These are phyloP conservation scores for Acanthococcus lagerstroemiae DNA, from an alignment of 2,888 invertebrate species.

Conservation along the genomic window DNA sequence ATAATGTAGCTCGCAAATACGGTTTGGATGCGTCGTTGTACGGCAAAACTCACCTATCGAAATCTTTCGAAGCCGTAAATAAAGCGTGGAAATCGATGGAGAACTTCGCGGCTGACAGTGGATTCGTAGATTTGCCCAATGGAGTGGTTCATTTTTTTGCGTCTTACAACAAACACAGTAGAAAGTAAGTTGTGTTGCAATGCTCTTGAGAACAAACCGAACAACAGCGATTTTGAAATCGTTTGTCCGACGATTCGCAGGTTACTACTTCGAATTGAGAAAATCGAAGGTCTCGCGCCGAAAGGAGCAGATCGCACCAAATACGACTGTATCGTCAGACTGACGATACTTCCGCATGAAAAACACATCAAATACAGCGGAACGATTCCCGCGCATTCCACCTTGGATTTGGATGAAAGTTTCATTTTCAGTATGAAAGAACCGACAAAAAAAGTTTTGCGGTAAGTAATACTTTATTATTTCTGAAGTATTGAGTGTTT, in stretches of 20 bases:
- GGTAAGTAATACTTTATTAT: conserved; percentile 35
- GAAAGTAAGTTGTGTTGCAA: conserved; percentile 30
- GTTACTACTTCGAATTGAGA: conserved; percentile 37
- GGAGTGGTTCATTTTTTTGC: conserved; percentile 34
- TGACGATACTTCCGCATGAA: conserved; percentile 38
- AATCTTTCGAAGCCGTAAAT: conserved; percentile 34
- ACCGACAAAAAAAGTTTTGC: conserved; percentile 36
- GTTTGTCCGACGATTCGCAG: conserved; percentile 35
- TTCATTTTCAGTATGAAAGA: conserved; percentile 38
- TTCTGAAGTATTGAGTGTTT: too few relatives aligned
- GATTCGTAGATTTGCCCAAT: conserved; percentile 34
- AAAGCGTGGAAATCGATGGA: conserved; percentile 33
- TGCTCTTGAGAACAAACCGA: background rate
- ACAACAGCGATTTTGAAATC: too few relatives aligned
- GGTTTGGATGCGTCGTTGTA: conserved; percentile 36
- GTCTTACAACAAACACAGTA: conserved; percentile 30
- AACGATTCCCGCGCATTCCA: conserved; percentile 34
- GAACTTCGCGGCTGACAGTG: conserved; percentile 30
- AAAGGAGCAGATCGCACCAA: conserved; percentile 36
- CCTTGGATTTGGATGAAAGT: conserved; percentile 38
- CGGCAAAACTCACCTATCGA: conserved; percentile 32
- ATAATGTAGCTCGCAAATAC: conserved; percentile 34
- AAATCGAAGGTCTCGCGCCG: conserved; percentile 38
- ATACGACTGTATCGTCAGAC: conserved; percentile 38
- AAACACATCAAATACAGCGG: conserved; percentile 36